phyloP scores from a whole-genome alignment of 2,113 vertebrate genomes.

The Dermatemys mawii region DNA sequence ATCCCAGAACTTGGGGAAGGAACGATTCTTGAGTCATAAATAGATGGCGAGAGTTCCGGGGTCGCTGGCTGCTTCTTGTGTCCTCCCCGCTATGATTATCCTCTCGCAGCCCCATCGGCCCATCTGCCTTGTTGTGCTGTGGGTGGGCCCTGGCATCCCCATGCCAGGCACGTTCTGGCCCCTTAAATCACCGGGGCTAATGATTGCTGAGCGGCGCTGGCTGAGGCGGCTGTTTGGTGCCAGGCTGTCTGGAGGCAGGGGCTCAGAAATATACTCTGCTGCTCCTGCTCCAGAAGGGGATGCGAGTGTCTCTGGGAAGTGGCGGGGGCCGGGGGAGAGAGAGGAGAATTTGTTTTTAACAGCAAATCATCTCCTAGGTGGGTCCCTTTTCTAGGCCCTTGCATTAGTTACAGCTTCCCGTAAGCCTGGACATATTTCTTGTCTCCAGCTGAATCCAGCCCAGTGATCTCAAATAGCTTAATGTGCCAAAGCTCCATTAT shows the following conservation, averaged over 20 bases:
- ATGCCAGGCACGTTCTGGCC: background rate
- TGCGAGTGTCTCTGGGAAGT: accelerated
- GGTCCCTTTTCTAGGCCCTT: constrained; percentile 25
- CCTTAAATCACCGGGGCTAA: background rate
- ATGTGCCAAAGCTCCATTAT: background rate
- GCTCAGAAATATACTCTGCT: accelerated
- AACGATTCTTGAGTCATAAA: background rate
- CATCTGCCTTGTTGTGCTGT: background rate
- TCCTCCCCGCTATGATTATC: background rate
- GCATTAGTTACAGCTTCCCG: constrained; percentile 6
- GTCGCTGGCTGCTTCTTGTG: background rate
- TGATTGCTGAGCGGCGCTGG: background rate
- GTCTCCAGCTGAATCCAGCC: constrained; percentile 6
- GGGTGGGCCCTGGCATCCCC: accelerated
- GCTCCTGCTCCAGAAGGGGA: accelerated
- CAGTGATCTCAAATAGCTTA: constrained; percentile 38
- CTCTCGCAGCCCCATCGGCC: background rate
- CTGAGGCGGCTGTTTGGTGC: background rate
- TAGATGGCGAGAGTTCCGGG: background rate
- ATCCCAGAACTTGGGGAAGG: constrained; percentile 43
- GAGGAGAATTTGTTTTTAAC: no score
- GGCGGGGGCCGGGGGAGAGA: no score
- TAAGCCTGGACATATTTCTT: constrained; percentile 23
- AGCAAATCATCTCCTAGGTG: constrained; percentile 22
- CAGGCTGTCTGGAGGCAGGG: background rate